phyloP scores from a whole-genome alignment of 2,113 vertebrate genomes.

The Pseudopodoces humilis region DNA sequence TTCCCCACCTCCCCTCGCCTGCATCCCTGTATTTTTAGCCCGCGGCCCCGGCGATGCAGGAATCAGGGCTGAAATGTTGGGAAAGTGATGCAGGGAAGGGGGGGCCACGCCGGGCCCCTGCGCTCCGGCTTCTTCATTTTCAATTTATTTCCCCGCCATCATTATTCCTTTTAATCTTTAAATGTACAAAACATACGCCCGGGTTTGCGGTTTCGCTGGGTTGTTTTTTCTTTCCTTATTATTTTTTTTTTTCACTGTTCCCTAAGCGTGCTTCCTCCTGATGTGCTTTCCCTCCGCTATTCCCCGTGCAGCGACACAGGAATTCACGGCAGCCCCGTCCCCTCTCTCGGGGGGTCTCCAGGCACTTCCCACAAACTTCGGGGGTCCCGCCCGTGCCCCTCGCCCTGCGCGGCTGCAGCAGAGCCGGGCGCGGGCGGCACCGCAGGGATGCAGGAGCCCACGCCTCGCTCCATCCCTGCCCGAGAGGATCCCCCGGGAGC shows the following conservation, averaged over 20 bases:
- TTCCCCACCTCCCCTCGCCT: neutral
- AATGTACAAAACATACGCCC: neutral
- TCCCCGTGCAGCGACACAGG: neutral
- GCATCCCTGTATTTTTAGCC: conserved; percentile 50
- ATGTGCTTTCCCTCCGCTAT: neutral
- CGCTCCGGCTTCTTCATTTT: neutral
- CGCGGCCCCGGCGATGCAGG: conserved; percentile 48
- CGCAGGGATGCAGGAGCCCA: conserved; percentile 5
- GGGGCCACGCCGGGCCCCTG: neutral
- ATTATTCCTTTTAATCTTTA: neutral
- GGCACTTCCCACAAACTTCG: conserved; percentile 35
- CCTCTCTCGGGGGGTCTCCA: neutral
- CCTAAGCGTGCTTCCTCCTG: neutral
- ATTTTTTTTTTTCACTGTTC: neutral
- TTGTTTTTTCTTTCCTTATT: neutral
- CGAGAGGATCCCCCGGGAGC: neutral
- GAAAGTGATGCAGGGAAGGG: conserved; percentile 51
- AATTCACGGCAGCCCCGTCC: neutral
- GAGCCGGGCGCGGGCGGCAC: neutral
- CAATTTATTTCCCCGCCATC: neutral
- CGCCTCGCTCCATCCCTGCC: neutral
- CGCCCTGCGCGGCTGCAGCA: neutral
- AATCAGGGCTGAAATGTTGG: conserved; percentile 55
- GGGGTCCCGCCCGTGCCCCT: neutral
- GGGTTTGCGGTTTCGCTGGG: neutral